These are phyloP conservation scores for Chorisops tibialis DNA, from an alignment of 2,888 invertebrate species.

Conservation along the genomic window DNA sequence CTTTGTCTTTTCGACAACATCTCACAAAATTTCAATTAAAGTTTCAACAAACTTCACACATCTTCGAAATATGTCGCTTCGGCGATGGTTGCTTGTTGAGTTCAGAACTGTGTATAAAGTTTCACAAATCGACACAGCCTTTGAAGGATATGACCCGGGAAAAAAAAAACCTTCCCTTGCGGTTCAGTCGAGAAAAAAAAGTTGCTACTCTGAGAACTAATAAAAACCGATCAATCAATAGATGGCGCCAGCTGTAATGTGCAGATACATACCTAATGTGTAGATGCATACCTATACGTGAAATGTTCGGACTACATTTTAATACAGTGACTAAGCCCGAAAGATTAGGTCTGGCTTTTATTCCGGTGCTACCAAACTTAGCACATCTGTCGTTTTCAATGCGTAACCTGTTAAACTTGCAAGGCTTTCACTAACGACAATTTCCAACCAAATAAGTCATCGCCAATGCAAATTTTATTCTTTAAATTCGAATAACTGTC, in stretches of 20 bases:
- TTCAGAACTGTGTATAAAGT: no score
- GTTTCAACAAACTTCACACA: not conserved
- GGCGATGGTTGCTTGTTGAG: no score
- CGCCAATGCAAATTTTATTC: not conserved
- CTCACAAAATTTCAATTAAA: conserved; percentile 12
- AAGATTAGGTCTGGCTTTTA: not conserved
- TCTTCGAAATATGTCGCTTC: not conserved
- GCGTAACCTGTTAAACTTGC: conserved; percentile 8
- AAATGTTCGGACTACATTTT: not conserved
- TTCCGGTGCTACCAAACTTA: not conserved
- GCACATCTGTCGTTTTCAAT: not conserved
- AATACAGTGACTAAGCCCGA: not conserved
- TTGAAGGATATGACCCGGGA: not conserved
- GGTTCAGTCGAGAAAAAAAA: not conserved
- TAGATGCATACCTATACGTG: no score
- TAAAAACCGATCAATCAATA: conserved; percentile 16
- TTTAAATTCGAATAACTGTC: not conserved
- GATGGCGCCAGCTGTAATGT: conserved; percentile 11
- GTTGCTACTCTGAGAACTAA: conserved; percentile 4
- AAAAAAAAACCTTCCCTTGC: not conserved
- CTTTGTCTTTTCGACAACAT: no score
- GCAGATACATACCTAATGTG: not conserved
- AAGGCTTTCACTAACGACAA: conserved; percentile 11
- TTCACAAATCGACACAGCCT: no score
- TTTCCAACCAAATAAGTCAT: not conserved